These are phyloP conservation scores for Tipula unca DNA, from an alignment of 2,888 invertebrate genomes.

Conservation along the genomic window DNA sequence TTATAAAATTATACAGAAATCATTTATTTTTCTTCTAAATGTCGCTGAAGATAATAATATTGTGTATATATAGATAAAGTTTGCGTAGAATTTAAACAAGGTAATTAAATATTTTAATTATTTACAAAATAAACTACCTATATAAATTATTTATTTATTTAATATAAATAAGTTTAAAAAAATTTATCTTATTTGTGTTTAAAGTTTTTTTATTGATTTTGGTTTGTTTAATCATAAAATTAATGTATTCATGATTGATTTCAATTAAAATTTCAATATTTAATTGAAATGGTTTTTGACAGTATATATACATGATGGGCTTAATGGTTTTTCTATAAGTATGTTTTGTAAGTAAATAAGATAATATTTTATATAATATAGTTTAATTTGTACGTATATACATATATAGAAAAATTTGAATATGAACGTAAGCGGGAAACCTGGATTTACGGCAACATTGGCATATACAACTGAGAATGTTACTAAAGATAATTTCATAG, in stretches of 20 bases:
- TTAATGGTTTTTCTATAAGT: background rate
- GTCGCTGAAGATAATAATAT: background rate
- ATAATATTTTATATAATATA: background rate
- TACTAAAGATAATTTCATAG: no score
- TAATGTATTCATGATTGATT: background rate
- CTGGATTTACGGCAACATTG: background rate
- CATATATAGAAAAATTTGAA: background rate
- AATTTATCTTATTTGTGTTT: background rate
- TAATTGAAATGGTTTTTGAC: background rate
- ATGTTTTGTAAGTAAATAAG: background rate
- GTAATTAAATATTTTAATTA: background rate
- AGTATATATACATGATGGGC: background rate
- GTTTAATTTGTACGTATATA: background rate
- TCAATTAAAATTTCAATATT: background rate
- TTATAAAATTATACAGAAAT: background rate
- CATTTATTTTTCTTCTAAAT: background rate
- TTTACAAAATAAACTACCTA: background rate
- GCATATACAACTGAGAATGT: no score
- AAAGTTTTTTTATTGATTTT: background rate
- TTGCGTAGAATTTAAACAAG: background rate
- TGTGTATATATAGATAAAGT: background rate
- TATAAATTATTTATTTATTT: background rate
- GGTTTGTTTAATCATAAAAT: background rate
- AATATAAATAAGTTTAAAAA: no score
- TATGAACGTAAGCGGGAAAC: background rate